These are phyloP conservation scores for Acrossocheilus fasciatus DNA, from an alignment of 2,797 vertebrate genomes.

Conservation along the genomic window DNA sequence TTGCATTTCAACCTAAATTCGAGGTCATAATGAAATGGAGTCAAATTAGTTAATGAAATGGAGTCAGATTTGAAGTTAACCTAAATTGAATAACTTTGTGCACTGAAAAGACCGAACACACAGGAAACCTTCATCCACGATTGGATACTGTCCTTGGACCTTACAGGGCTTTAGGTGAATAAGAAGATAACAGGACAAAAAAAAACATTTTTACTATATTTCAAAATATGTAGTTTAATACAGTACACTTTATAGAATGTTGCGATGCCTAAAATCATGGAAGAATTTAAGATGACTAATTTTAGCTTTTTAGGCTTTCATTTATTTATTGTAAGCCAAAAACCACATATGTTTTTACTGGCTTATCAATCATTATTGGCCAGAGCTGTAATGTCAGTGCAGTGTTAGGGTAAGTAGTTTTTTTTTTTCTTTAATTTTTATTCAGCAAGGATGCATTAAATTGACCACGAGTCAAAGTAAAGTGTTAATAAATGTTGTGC, in stretches of 20 bases:
- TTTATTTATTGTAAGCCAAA: background rate
- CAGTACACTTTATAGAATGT: background rate
- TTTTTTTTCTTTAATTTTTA: background rate
- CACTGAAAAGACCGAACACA: too few relatives aligned
- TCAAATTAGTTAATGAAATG: too few relatives aligned
- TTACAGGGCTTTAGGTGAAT: background rate
- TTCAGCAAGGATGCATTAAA: background rate
- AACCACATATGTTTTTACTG: background rate
- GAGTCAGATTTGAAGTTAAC: too few relatives aligned
- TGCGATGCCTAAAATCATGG: background rate
- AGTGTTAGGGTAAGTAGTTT: background rate
- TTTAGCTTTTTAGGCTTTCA: too few relatives aligned
- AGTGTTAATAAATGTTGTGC: too few relatives aligned
- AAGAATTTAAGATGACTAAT: background rate
- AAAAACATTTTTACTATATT: background rate
- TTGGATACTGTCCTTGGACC: too few relatives aligned
- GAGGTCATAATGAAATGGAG: too few relatives aligned
- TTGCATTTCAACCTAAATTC: too few relatives aligned
- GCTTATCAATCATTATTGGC: background rate
- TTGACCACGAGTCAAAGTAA: background rate
- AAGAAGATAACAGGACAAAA: background rate
- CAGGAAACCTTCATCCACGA: too few relatives aligned
- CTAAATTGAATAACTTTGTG: too few relatives aligned
- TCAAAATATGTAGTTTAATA: background rate
- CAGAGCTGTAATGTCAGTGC: too few relatives aligned